Base-by-base conservation (phyloP, 2,797 vertebrate species). In the Neopelma chrysocephalum region DNA sequence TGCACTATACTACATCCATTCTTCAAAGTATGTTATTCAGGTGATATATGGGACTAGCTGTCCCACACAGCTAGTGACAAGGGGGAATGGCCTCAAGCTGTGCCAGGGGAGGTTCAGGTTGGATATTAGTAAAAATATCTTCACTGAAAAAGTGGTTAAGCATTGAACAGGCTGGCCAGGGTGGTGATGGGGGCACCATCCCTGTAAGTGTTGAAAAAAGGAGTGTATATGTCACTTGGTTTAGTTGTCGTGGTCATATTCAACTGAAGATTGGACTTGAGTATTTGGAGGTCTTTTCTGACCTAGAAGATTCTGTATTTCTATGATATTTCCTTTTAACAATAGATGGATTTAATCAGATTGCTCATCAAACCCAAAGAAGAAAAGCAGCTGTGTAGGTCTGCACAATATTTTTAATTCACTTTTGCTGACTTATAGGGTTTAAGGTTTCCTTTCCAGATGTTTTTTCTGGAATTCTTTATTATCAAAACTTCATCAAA, bases 141-240 rank as follows among this genome's bases (percentile, higher is more conserved):
- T 50, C 43, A 14, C 10, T 36, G 18, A 43, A 50, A 57, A 3
- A 3, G 4, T 19, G 10, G 15, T 65, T n/a, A 87, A 43, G 22
- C 15, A 51, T 16, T 43, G 15, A 43, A 36, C 18, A 50, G 26
- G 6, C 12, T 87, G 23, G 4, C 14, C 11, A 32, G 0, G 0
- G 27, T 43, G 34, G 15, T 50, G 58, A 32, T 50, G 8, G 22
- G 43, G 15, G 36, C 36, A 43, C 26, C 15, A 27, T 36, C 32
- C 19, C 32, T 38, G 22, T 13, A 45, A 45, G 7, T 25, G 7
- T 38, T 65, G 9, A 29, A 6, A 45, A 65, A n/a, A 21, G 10
- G 38, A 65, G 11, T 2, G 1, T 9, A 57, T 1, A 0, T 25
- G 5, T 12, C 8, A 38, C 9, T 65, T n/a, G 38, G 13, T 45